Base-by-base conservation (phyloP, 1,140 invertebrate species). In the Dryas iulia region DNA sequence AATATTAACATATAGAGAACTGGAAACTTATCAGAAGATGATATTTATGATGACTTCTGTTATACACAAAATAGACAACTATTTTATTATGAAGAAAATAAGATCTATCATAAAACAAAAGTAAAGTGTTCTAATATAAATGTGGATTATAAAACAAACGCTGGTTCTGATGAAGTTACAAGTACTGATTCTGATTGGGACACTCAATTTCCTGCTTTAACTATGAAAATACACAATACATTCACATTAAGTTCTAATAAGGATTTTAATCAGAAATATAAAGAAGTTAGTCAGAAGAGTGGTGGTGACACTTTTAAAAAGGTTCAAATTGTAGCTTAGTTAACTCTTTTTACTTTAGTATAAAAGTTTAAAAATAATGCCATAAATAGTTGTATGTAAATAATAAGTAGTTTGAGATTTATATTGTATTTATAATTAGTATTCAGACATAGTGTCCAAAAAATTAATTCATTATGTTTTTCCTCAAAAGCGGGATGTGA, bases 161-260 rank as follows among this genome's bases (percentile, higher is more conserved):
- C 83, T 64, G 81, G 78, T 53, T 86, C 84, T 62, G 84, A 89
- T 73, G 87, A 90, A 65, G 83, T 87, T 58, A 82, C 87, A 61
- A 87, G 77, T 64, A 83, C 82, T 25, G 83, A 89, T 70, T 89
- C 85, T 6, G 86, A 90, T 70, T 91, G 87, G 86, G 86, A 91
- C 57, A 85, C 68, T 52, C 83, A 89, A 65, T 91, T 90, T 74
- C 89, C 89, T 31, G 87, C 86, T 63, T 65, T 91, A 57, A 81
- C 79, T 72, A 78, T 77, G 61, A 89, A 90, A 84, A 79, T 83
- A 25, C 85, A 89, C 76, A 91, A 83, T 71, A 87, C 87, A 21
- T 90, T 88, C 68, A 91, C 89, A 24, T 66, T 90, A 39, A 83
- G 79, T 47, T 88, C 82, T 74, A 78, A 73, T 52, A 85, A 82